Evolutionary conservation across 2,888 invertebrate genomes (phyloP), one percentile per base, ranked within the genome.

Genomic region (Eupithecia exiguata): DNA sequence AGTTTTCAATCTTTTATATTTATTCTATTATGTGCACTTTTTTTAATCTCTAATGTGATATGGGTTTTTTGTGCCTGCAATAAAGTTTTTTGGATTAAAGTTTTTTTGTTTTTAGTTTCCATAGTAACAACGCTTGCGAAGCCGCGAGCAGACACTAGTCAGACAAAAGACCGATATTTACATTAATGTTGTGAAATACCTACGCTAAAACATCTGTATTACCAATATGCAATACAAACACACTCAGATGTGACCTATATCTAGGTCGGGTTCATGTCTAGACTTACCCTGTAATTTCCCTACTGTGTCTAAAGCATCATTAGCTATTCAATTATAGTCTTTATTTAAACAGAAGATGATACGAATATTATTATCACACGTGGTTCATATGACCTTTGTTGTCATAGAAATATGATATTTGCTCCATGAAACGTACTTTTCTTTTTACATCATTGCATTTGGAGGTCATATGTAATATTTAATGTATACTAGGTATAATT

Each of bases 261-360:
- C 78, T 84, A 83, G 82, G 84, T 80, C 80, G 81, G 80, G 79
- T 82, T 84, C 78, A 79, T 53, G 68, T n/a, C 61, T 71, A 72
- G 68, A 68, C 62, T 10, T 58, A 46, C 68, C 70, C 35, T 72
- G 25, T 73, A 53, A 75, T 75, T 69, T 75, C 68, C 36, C 40
- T 35, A 21, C 25, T 66, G 35, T n/a, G 36, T 58, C 49, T 62
- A 62, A 35, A 35, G 62, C 30, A 35, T 62, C 35, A 35, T 65
- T 38, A n/a, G 63, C 63, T 38, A 75, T 70, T 69, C 58, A 49
- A 71, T 61, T 70, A 68, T 70, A 68, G 66, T 21, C 40, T 66
- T 38, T 35, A 18, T 35, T 18, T 62, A 62, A 18, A 35, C 30
- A 25, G 25, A 66, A 66, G 25, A 66, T 40, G 38, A 25, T n/a